Conservation (phyloP, 2,113 vertebrate genomes). For the Loxodonta africana region DNA sequence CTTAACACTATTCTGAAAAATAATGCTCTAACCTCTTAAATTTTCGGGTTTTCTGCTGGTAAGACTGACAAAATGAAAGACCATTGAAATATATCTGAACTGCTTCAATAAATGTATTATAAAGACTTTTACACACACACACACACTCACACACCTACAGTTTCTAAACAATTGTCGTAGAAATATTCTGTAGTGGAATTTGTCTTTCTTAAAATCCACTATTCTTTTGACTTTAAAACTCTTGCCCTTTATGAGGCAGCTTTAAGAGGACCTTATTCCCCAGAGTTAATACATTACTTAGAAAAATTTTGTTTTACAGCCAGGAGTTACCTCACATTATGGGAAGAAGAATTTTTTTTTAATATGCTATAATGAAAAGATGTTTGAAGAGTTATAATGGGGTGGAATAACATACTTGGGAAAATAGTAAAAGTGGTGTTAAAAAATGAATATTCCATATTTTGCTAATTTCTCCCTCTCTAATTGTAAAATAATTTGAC, state of each 20-base stretch:
- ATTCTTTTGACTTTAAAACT: background rate
- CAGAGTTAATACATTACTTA: background rate
- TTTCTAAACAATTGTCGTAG: background rate
- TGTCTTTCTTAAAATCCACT: conserved; percentile 73
- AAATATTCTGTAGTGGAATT: conserved; percentile 55
- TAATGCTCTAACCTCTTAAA: background rate
- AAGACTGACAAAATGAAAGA: background rate
- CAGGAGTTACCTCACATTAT: background rate
- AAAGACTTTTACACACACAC: background rate
- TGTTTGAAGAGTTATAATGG: background rate
- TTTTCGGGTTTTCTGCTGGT: background rate
- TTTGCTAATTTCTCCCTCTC: background rate
- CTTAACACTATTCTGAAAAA: background rate
- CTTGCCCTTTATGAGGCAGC: conserved; percentile 57
- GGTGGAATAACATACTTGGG: background rate
- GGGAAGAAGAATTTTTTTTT: background rate
- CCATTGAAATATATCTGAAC: background rate
- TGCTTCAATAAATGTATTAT: background rate
- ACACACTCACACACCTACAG: background rate
- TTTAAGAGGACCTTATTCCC: conserved; percentile 59
- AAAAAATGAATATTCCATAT: background rate
- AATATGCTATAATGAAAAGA: background rate
- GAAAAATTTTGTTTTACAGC: background rate
- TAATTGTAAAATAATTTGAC: background rate
- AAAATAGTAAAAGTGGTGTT: background rate